phyloP scores from a whole-genome alignment of 2,797 vertebrate species.

The Bryconaethiops microstoma region DNA sequence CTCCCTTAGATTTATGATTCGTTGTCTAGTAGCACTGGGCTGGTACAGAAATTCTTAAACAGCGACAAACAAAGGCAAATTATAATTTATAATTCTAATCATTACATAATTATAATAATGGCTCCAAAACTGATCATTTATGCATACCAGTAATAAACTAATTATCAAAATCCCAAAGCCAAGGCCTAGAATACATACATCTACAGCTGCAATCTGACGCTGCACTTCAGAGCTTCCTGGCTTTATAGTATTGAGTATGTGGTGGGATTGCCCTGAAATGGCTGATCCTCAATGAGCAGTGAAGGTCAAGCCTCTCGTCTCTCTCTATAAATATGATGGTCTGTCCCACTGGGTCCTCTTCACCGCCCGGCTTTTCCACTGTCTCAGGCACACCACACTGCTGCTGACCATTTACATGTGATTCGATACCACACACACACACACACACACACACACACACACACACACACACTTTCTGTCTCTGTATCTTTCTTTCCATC shows the following conservation, averaged over 20 bases:
- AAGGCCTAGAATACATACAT: neutral
- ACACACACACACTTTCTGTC: neutral
- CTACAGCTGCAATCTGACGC: neutral
- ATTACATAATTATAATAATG: neutral
- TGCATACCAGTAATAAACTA: neutral
- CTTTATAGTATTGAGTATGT: conserved; percentile 62
- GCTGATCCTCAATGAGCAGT: conserved; percentile 77
- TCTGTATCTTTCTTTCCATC: no score
- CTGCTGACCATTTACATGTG: conserved; percentile 61
- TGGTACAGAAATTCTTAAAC: neutral
- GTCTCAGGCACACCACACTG: conserved; percentile 66
- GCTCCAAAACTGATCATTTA: neutral
- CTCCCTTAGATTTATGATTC: neutral
- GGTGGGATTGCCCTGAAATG: conserved; percentile 74
- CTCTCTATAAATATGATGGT: conserved; percentile 80
- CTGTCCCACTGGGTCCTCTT: conserved; percentile 77
- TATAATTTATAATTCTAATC: no score
- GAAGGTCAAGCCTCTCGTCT: conserved; percentile 79
- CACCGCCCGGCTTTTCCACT: conserved; percentile 74
- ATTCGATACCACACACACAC: conserved; percentile 46
- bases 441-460: neutral
- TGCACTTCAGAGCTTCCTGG: neutral
- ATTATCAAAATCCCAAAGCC: neutral
- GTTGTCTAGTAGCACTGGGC: neutral
- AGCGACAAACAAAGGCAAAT: neutral